phyloP scores from a whole-genome alignment of 2,113 vertebrate genomes.

The Siniperca chuatsi region DNA sequence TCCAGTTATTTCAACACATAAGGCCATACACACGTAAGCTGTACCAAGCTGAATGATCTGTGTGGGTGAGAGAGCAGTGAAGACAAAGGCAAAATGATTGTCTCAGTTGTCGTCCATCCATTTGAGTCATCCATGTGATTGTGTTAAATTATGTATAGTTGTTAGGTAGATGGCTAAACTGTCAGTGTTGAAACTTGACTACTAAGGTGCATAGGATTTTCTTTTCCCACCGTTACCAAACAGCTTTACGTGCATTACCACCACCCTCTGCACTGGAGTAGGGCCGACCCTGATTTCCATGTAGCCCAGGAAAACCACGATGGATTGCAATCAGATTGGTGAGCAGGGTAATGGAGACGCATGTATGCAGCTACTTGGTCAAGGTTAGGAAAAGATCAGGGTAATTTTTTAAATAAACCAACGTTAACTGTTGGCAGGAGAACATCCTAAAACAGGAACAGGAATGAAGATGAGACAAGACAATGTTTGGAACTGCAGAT shows the following conservation, averaged over 20 bases:
- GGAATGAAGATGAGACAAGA: background rate
- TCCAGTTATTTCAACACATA: background rate
- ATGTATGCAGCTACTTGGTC: background rate
- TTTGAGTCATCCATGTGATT: background rate
- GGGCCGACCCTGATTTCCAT: background rate
- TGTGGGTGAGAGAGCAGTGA: background rate
- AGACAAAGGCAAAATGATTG: background rate
- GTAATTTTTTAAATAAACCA: background rate
- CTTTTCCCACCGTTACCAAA: background rate
- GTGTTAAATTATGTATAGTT: background rate
- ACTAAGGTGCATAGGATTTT: background rate
- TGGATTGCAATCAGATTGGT: background rate
- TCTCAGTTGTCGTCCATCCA: background rate
- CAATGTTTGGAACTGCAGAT: background rate
- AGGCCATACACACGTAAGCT: background rate
- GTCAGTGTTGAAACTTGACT: background rate
- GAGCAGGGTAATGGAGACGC: background rate
- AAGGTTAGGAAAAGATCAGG: background rate
- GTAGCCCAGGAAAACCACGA: background rate
- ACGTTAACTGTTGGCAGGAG: background rate
- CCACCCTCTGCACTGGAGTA: background rate
- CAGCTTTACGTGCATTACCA: background rate
- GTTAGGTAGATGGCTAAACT: background rate
- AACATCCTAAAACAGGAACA: background rate
- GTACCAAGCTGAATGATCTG: background rate